These are phyloP conservation scores for Scaptomyza polygonia DNA, from an alignment of 2,888 invertebrate species.

Conservation along the genomic window DNA sequence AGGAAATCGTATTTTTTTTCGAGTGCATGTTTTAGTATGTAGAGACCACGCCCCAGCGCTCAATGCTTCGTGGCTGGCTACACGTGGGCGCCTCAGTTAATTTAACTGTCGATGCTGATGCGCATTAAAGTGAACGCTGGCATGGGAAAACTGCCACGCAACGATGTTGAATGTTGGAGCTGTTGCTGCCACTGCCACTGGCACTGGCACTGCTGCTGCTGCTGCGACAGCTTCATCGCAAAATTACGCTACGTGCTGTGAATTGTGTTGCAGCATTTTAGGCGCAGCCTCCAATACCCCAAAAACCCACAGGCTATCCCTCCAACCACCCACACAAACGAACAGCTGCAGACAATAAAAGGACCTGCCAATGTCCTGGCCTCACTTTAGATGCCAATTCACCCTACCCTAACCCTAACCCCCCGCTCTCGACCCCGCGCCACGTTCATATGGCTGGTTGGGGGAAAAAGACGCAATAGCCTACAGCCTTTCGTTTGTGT, in stretches of 20 bases:
- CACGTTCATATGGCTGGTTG: neutral
- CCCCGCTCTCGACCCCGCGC: no score
- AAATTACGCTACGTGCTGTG: constrained; percentile 75
- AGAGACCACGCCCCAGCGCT: constrained; percentile 35
- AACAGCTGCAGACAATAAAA: constrained; percentile 71
- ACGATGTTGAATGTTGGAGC: neutral
- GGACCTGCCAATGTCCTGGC: constrained; percentile 22
- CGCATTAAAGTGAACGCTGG: constrained; percentile 55
- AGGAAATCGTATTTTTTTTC: neutral
- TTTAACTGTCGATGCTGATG: constrained; percentile 64
- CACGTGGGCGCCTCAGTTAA: constrained; percentile 53
- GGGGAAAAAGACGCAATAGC: constrained; percentile 41
- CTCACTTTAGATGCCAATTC: no score
- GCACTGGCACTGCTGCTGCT: constrained; percentile 17
- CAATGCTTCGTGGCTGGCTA: constrained; percentile 10
- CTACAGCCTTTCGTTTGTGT: constrained; percentile 57
- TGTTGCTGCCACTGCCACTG: neutral
- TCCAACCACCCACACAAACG: neutral
- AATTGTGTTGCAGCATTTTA: constrained; percentile 76
- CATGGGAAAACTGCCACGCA: neutral
- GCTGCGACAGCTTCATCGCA: constrained; percentile 54
- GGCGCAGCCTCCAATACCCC: constrained; percentile 46
- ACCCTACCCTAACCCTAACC: neutral
- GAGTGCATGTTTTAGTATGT: constrained; percentile 24
- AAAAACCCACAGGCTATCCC: neutral